phyloP scores from a whole-genome alignment of 2,888 invertebrate species.

The Thalpophila matura region DNA sequence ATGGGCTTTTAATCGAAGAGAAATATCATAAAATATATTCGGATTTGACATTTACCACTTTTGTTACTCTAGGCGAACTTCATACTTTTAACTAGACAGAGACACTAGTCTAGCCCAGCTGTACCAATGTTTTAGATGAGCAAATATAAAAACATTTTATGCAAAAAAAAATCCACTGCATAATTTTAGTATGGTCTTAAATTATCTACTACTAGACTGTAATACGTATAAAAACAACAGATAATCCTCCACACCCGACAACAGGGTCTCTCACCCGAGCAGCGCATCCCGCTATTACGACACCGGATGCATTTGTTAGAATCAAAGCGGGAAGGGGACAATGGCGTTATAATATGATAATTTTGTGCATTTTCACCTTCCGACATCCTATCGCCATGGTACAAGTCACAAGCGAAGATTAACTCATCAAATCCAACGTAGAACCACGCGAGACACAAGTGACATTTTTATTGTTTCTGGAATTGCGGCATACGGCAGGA shows the following conservation, averaged over 20 bases:
- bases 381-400: constrained; percentile 47
- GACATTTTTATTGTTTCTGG: too few species aligned
- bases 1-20: too few species aligned
- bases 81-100: constrained; percentile 18
- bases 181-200: too few species aligned
- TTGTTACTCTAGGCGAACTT: constrained; percentile 34
- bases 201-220: not conserved
- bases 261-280: constrained; percentile 43
- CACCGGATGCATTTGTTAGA: constrained; percentile 69
- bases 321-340: constrained; percentile 62
- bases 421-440: not conserved
- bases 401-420: constrained; percentile 21
- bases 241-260: constrained; percentile 6
- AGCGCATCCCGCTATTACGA: constrained; percentile 61
- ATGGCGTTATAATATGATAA: constrained; percentile 73
- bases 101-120: not conserved
- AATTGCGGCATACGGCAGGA: too few species aligned
- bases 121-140: not conserved
- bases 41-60: constrained; percentile 28
- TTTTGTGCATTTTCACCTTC: constrained; percentile 79
- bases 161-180: too few species aligned
- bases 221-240: not conserved
- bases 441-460: too few species aligned
- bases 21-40: constrained; percentile 4
- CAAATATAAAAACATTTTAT: not conserved